These are phyloP conservation scores for Aradophagus sp. DNA, from an alignment of 1,140 invertebrate species.

Conservation along the genomic window DNA sequence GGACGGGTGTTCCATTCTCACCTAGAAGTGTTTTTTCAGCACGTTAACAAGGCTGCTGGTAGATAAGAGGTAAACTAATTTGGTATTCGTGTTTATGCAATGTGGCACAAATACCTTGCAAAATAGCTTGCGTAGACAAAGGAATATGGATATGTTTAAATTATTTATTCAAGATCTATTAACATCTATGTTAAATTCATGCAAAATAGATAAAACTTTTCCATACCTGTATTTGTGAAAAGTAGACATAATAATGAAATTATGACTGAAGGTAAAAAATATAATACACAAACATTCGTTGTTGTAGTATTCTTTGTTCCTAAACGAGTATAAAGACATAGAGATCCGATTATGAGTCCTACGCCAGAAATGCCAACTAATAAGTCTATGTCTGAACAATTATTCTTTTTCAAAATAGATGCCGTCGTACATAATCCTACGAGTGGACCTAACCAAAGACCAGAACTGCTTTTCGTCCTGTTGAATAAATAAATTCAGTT, in stretches of 20 bases:
- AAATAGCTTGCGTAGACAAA: too few relatives aligned
- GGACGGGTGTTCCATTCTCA: too few relatives aligned
- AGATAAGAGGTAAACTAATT: too few relatives aligned
- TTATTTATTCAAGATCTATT: too few relatives aligned
- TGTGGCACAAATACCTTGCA: too few relatives aligned
- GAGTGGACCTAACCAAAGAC: slow-evolving; percentile 77
- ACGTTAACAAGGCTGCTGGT: too few relatives aligned
- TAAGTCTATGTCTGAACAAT: slow-evolving; percentile 71
- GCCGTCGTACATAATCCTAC: slow-evolving; percentile 72
- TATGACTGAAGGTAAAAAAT: slow-evolving; percentile 69
- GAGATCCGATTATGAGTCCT: slow-evolving; percentile 65
- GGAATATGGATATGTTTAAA: too few relatives aligned
- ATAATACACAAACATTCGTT: slow-evolving; percentile 72
- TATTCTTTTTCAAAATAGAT: slow-evolving; percentile 65
- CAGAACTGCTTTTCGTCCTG: slow-evolving; percentile 74
- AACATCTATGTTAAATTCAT: too few relatives aligned
- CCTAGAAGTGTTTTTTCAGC: too few relatives aligned
- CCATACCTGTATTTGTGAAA: slow-evolving; percentile 71
- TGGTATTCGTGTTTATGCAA: too few relatives aligned
- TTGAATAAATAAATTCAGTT: slow-evolving; percentile 9
- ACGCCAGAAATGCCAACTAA: slow-evolving; percentile 67
- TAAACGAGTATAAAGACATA: slow-evolving; percentile 68
- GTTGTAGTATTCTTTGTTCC: slow-evolving; percentile 62
- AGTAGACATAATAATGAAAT: slow-evolving; percentile 69
- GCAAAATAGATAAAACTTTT: too few relatives aligned